Percentiles rank a stretch among this genome's conserved stretches.
phyloP scores from a whole-genome alignment of 2,113 vertebrate species.

The Gorsachius goisagi region DNA sequence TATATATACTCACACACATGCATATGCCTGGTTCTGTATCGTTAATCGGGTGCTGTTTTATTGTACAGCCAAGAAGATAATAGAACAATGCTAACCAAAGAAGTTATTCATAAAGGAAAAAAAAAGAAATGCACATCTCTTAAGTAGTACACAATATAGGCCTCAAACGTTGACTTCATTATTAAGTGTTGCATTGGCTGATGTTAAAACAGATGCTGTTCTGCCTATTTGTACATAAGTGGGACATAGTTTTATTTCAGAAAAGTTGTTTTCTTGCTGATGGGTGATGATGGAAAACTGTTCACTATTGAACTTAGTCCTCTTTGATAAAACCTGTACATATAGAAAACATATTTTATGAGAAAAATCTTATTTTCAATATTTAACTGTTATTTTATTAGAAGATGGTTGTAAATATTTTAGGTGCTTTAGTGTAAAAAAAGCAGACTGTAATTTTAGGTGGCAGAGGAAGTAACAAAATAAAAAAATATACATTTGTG shows the following conservation, averaged over 20 bases:
- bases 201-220: slow-evolving; percentile 50
- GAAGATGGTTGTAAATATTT: slow-evolving; percentile 84
- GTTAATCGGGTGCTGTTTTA: slow-evolving; percentile 39
- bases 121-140: slow-evolving; percentile 45
- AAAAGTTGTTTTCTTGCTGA: slow-evolving; percentile 44
- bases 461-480: slow-evolving; percentile 71
- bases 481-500: slow-evolving; percentile 65
- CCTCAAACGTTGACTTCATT: slow-evolving; percentile 22
- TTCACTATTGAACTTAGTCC: slow-evolving; percentile 67
- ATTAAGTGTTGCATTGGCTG: slow-evolving; percentile 59
- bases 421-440: slow-evolving; percentile 77
- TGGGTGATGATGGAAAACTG: slow-evolving; percentile 60
- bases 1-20: background rate
- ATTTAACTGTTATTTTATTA: slow-evolving; percentile 86
- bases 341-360: slow-evolving; percentile 84
- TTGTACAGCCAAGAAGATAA: slow-evolving; percentile 31
- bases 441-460: slow-evolving; percentile 75
- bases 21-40: slow-evolving; percentile 40
- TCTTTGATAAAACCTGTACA: slow-evolving; percentile 78
- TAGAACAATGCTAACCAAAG: slow-evolving; percentile 34
- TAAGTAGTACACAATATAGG: slow-evolving; percentile 35
- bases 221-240: slow-evolving; percentile 60
- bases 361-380: slow-evolving; percentile 82
- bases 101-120: slow-evolving; percentile 32
- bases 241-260: slow-evolving; percentile 36